Percentiles rank a stretch among this genome's conserved stretches.
phyloP scores from a whole-genome alignment of 2,888 invertebrate genomes.

The Rotaria socialis region DNA sequence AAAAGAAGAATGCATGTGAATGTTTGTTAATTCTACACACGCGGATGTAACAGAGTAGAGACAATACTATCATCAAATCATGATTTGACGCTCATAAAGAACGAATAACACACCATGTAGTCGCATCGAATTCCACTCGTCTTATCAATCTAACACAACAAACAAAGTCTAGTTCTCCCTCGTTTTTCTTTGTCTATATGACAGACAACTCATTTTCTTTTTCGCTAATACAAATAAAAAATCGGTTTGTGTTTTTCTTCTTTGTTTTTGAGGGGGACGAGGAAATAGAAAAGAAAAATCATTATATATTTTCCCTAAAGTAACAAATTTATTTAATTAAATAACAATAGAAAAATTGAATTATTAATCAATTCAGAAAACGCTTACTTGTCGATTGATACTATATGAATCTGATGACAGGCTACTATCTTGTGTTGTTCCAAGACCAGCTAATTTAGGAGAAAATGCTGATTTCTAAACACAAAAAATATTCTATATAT shows the following conservation, averaged over 20 bases:
- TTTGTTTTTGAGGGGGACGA: too few species aligned
- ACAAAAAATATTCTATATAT: not conserved
- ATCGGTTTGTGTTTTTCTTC: too few species aligned
- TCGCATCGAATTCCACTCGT: not conserved
- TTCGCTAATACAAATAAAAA: too few species aligned
- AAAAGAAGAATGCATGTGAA: not conserved
- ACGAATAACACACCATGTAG: not conserved
- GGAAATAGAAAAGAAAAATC: not conserved
- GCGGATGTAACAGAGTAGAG: not conserved
- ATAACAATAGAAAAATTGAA: not conserved
- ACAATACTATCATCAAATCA: not conserved
- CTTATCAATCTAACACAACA: not conserved
- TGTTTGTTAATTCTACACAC: slow-evolving; percentile 12
- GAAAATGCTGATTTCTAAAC: not conserved
- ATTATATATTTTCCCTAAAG: not conserved
- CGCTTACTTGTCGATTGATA: slow-evolving; percentile 14
- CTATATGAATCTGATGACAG: slow-evolving; percentile 30
- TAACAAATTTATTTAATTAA: not conserved
- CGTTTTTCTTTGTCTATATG: too few species aligned
- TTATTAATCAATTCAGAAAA: not conserved
- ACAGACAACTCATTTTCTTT: not conserved
- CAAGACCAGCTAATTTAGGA: not conserved
- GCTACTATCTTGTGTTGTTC: slow-evolving; percentile 30
- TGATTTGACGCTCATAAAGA: not conserved
- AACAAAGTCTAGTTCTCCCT: not conserved